Base-by-base conservation (phyloP, 2,797 vertebrate genomes). In the Podarcis siculus region DNA sequence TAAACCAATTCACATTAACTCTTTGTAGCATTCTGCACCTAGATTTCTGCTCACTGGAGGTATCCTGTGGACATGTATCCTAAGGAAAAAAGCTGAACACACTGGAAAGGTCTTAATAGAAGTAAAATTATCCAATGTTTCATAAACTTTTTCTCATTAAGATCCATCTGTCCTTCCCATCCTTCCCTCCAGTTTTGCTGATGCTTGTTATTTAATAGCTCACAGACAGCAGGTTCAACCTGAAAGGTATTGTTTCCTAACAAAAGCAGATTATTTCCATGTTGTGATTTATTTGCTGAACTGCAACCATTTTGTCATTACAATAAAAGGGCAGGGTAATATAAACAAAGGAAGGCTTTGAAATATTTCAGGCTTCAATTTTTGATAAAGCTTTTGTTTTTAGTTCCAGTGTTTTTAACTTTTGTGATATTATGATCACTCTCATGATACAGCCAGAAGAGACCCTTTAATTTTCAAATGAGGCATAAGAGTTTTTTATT, bases 71-170 rank as follows among this genome's bases (percentile, higher is more conserved):
- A 23, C 32, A 69, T 42, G 39, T 42, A 75, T 27, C 23, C 3
- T 5, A 76, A 35, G 25, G 19, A 69, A 37, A 83, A 61, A 93
- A 87, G 66, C 2, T 1, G 0, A 0, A 83, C 42, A 27, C 13
- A 80, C 21, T 69, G 7, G 25, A 82, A 49, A 90, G 89, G 8
- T 2, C 13, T 86, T 91, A 81, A 80, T 58, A 85, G 64, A 30
- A 90, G 32, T 27, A 42, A 39, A 84, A 12, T n/a, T 79, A 71
- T 86, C 71, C 35, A 87, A 90, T 42, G 37, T 30, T 0, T 7
- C 85, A 87, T 67, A 86, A 1, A 78, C 6, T 67, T 82, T 30
- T 61, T 77, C 15, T 37, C 58, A 42, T 12, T 66, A 25, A 8
- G 42, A 37, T 7, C 1, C 0, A 82, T 0, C 71, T 30, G 23